Percentiles rank a stretch among this genome's conserved stretches.
phyloP scores from a whole-genome alignment of 1,140 invertebrate species.

The Pectinophora gossypiella region DNA sequence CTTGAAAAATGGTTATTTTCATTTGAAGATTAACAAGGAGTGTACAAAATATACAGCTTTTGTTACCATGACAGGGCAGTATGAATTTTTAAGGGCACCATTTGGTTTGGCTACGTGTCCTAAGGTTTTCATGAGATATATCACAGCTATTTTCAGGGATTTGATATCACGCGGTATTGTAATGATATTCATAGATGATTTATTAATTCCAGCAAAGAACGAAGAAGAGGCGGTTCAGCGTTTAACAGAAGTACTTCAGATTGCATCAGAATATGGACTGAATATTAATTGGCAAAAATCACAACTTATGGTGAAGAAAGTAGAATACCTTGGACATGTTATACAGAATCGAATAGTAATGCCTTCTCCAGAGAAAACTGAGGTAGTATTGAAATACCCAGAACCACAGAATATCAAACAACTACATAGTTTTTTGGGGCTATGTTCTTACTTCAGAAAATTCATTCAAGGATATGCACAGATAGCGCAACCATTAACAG shows the following conservation, averaged over 20 bases:
- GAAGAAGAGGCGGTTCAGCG: neutral
- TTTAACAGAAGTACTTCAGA: neutral
- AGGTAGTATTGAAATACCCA: slow-evolving; percentile 2
- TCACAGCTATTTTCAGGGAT: neutral
- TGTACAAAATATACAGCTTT: slow-evolving; percentile 5
- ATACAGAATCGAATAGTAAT: neutral
- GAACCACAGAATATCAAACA: slow-evolving; percentile 2
- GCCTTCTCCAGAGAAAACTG: slow-evolving; percentile 3
- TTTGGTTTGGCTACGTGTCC: slow-evolving; percentile 1
- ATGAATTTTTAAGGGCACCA: slow-evolving; percentile 5
- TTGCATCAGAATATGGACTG: neutral
- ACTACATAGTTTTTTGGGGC: slow-evolving; percentile 2
- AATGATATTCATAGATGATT: slow-evolving; percentile 4
- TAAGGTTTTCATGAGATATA: slow-evolving; percentile 6
- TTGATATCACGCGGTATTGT: neutral
- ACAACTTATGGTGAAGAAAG: slow-evolving; percentile 1
- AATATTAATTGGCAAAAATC: neutral
- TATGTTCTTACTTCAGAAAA: slow-evolving; percentile 6
- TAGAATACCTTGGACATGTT: neutral
- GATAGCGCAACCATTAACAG: slow-evolving; percentile 4
- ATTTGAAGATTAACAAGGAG: neutral
- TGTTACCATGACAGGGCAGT: neutral
- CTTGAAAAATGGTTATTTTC: slow-evolving; percentile 4
- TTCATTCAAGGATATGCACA: slow-evolving; percentile 6
- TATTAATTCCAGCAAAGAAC: slow-evolving; percentile 2